Conservation (phyloP, 2,888 invertebrate genomes). For the Diadegma fenestrale region DNA sequence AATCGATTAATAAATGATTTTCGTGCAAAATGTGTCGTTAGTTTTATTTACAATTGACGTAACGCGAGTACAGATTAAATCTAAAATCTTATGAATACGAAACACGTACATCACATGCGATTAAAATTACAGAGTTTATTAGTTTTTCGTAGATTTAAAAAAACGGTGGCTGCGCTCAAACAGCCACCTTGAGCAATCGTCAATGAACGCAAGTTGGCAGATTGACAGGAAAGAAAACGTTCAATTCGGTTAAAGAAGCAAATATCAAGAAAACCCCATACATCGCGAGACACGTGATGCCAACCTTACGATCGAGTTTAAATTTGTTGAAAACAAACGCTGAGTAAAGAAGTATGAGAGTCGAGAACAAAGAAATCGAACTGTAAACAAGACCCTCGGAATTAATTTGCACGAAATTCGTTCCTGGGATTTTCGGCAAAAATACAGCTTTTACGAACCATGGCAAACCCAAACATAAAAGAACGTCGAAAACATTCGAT, state of each 20-base stretch:
- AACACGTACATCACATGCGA: constrained; percentile 10
- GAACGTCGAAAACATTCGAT: constrained; percentile 93
- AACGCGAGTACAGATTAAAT: background rate
- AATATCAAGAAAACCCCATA: constrained; percentile 89
- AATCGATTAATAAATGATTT: background rate
- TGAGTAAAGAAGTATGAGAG: constrained; percentile 89
- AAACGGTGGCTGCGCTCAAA: constrained; percentile 17
- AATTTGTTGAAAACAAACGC: constrained; percentile 89
- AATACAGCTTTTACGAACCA: constrained; percentile 91
- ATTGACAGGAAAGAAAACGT: constrained; percentile 91
- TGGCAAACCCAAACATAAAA: constrained; percentile 91
- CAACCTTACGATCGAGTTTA: constrained; percentile 90
- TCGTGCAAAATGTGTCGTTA: background rate
- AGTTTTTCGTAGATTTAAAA: background rate
- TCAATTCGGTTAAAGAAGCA: constrained; percentile 91
- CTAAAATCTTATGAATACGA: constrained; percentile 9
- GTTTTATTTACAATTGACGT: constrained; percentile 1
- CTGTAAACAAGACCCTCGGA: constrained; percentile 92
- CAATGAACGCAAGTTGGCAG: constrained; percentile 89
- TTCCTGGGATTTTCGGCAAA: constrained; percentile 87
- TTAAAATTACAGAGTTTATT: constrained; percentile 14
- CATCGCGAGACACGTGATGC: constrained; percentile 88
- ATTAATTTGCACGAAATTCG: constrained; percentile 89
- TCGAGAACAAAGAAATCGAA: constrained; percentile 90
- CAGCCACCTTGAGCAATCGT: constrained; percentile 67